Evolutionary conservation across 2,797 vertebrate genomes (phyloP).

Genomic region (Enteromius anoplus): DNA sequence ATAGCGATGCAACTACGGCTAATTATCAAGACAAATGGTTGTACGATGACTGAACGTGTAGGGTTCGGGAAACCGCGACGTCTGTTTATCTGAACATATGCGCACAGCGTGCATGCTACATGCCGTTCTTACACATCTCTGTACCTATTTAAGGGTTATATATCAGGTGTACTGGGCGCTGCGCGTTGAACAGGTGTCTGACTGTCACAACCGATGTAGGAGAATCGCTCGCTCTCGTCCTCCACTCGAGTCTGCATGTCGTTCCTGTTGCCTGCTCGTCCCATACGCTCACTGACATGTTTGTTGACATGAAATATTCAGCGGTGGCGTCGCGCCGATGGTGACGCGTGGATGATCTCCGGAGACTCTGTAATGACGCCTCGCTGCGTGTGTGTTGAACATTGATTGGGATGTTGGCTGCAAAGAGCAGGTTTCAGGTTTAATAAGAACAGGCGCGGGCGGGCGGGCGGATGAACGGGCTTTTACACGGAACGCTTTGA

Average conservation of each 20-base stretch:
- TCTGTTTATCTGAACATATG: constrained; percentile 7
- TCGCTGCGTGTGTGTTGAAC: constrained; percentile 19
- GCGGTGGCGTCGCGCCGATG: background rate
- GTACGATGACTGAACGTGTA: background rate
- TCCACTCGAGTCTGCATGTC: constrained; percentile 4
- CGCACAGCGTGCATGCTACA: background rate
- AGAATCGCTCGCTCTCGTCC: constrained; percentile 1
- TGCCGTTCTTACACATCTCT: background rate
- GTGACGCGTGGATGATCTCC: constrained; percentile 10
- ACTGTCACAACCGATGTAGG: background rate
- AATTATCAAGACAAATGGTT: background rate
- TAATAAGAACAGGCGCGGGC: constrained; percentile 8
- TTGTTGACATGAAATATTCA: constrained; percentile 51
- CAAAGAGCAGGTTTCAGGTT: constrained; percentile 29
- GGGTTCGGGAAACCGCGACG: background rate
- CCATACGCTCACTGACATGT: constrained; percentile 19
- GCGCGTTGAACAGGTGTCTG: background rate
- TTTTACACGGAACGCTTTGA: background rate
- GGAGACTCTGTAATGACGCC: background rate
- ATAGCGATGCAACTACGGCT: background rate
- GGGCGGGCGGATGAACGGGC: background rate
- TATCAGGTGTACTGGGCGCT: background rate
- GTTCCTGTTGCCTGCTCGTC: constrained; percentile 6
- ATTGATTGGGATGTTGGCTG: constrained; percentile 31
- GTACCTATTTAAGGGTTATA: background rate